Conservation (phyloP, 1,140 invertebrate species). For the Drosophila willistoni region DNA sequence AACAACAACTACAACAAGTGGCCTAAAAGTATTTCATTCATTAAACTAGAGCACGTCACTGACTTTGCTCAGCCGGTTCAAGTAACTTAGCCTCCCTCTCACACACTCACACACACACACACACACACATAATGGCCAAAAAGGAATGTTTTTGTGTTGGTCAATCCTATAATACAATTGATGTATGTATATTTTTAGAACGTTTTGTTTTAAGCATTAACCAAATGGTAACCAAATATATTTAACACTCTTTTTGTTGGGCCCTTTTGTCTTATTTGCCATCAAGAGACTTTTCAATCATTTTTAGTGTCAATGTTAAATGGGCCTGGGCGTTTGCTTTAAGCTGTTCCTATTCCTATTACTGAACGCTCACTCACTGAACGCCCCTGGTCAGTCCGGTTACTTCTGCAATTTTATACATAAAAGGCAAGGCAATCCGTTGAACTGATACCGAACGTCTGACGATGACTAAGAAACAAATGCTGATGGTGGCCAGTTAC, state of each 20-base stretch:
- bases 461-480: slow-evolving; percentile 21
- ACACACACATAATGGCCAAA: slow-evolving; percentile 50
- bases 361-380: slow-evolving; percentile 44
- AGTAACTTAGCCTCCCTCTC: slow-evolving; percentile 44
- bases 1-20: not conserved
- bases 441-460: slow-evolving; percentile 43
- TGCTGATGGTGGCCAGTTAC: slow-evolving; percentile 21
- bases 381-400: slow-evolving; percentile 57
- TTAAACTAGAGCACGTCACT: slow-evolving; percentile 67
- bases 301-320: slow-evolving; percentile 82
- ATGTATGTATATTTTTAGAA: slow-evolving; percentile 61
- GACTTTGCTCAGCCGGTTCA: slow-evolving; percentile 57
- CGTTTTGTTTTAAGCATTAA: slow-evolving; percentile 40
- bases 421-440: slow-evolving; percentile 73
- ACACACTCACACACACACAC: slow-evolving; percentile 1
- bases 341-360: slow-evolving; percentile 3
- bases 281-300: slow-evolving; percentile 30
- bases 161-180: slow-evolving; percentile 3
- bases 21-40: slow-evolving; percentile 55
- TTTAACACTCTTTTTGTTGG: slow-evolving; percentile 39
- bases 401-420: slow-evolving; percentile 82
- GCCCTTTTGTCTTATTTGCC: slow-evolving; percentile 56
- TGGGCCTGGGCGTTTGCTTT: slow-evolving; percentile 43
- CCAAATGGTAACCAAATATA: slow-evolving; percentile 51
- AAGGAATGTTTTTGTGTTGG: slow-evolving; percentile 59